Evolutionary conservation across 2,888 invertebrate genomes (phyloP), one percentile per base, ranked within the genome.

Genomic region (Limnephilus marmoratus): DNA sequence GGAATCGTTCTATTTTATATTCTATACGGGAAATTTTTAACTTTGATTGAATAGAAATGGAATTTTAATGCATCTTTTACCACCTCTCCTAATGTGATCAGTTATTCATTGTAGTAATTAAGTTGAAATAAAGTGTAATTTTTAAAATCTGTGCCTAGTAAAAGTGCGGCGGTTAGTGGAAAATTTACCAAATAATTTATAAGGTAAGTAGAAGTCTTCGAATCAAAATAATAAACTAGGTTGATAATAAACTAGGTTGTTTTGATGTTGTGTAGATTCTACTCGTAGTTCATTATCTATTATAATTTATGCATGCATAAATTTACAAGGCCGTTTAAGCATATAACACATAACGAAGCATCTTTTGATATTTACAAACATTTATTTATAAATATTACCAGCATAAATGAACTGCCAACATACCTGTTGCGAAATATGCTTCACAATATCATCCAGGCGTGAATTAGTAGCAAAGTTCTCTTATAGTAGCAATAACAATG

Each of bases 341-440:
- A 68, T 7, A 68, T 24, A 68, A 68, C 7, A 68, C 7, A 9
- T 24, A 24, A 68, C 53, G 53, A 68, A 4, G 53, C 18, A 9
- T 68, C 24, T 68, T 68, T 24, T 68, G 68, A 24, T 24, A 68
- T 68, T 68, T 68, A 3, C 9, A 68, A 68, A 68, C 68, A n/a
- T 68, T n/a, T 9, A 68, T 68, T 68, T 68, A 68, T 68, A 68
- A 68, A 68, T 68, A 68, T 68, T n/a, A 68, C 68, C 9, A 24
- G 68, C 68, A 9, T 68, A 24, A 68, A 24, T 68, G 4, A 68
- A 68, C 24, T 68, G 68, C 68, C 68, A 68, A 68, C 68, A 68
- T 68, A 68, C 68, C 68, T 68, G 68, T 68, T 68, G 68, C 68
- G 68, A 68, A 68, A 68, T 68, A 68, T 68, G 68, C 68, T 68